Base-by-base conservation (phyloP, 1,140 invertebrate species). In the Tenebrio molitor region DNA sequence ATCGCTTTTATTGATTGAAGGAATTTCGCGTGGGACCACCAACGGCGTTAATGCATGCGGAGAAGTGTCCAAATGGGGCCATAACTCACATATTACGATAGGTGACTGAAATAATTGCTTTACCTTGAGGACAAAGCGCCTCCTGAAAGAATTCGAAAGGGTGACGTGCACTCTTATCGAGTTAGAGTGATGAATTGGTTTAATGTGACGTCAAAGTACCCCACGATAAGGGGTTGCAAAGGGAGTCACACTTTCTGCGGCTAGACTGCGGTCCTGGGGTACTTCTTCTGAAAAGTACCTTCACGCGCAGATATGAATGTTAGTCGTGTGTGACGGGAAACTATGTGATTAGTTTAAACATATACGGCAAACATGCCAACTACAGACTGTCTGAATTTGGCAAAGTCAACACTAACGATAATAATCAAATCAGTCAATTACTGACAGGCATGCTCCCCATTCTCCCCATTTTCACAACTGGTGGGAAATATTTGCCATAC, bases 191-290 rank as follows among this genome's bases (percentile, higher is more conserved):
- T 67, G 64, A 67, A 67, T 67, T 25, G 36, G 39, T 42, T 17
- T 67, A 67, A 67, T 67, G 64, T 36, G 42, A 67, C 64, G 64
- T 67, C 64, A 42, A 42, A 67, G 64, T 17, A 39, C 36, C 12
- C 36, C 4, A 39, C 25, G 36, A 39, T 39, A 39, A 39, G 36
- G 36, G 36, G 36, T 39, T 39, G 36, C 8, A 29, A 29, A 39
- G 36, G 5, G 36, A 39, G 5, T 39, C n/a, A n/a, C 12, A n/a
- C 36, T 12, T 39, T 39, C 36, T 39, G 36, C 12, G 36, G 36
- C 2, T n/a, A 12, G 12, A 12, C 12, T 39, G 36, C 36, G 36
- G 36, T 39, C 12, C 12, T 39, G 12, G 36, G 12, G n/a, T 3
- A 39, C 12, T 5, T 12, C 12, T 7, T 39, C 36, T n/a, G 5